Evolutionary conservation across 64 coral and sea anemone genomes (phyloP).

Genomic region (Platygyra sinensis): DNA sequence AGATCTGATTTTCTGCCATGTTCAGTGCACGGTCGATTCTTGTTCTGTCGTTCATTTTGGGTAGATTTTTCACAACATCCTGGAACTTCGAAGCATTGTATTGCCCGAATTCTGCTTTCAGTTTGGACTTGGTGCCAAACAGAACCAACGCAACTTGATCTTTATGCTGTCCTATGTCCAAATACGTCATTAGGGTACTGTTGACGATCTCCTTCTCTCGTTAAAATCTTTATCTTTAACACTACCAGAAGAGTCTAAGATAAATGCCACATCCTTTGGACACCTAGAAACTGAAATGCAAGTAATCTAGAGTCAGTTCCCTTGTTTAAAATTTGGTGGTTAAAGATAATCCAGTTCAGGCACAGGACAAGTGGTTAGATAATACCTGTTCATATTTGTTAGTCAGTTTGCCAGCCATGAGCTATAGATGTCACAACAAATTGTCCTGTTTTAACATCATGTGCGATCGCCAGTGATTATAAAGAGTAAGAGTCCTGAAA

Average conservation of each 20-base stretch:
- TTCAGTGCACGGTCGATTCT: constrained; percentile 18
- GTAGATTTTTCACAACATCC: constrained; percentile 25
- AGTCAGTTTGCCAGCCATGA: too few relatives aligned
- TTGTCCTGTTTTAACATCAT: too few relatives aligned
- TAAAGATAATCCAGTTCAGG: too few relatives aligned
- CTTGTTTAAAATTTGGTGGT: background rate
- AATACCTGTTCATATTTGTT: too few relatives aligned
- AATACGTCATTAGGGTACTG: background rate
- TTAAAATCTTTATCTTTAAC: constrained; percentile 2
- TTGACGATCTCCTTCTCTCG: constrained; percentile 19
- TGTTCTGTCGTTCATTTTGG: background rate
- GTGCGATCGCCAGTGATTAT: too few relatives aligned
- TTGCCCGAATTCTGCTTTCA: constrained; percentile 60
- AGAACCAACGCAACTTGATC: constrained; percentile 7
- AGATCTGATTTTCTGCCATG: background rate
- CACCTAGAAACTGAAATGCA: background rate
- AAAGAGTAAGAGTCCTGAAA: too few relatives aligned
- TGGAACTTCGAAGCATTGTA: constrained; percentile 37
- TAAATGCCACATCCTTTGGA: constrained; percentile 35
- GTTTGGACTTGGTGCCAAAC: constrained; percentile 38
- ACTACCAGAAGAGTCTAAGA: constrained; percentile 57
- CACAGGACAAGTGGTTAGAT: background rate
- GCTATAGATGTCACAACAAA: too few relatives aligned
- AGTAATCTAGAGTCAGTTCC: background rate
- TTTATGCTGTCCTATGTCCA: background rate